phyloP scores from a whole-genome alignment of 2,113 vertebrate species.

The Pleuronectes platessa region DNA sequence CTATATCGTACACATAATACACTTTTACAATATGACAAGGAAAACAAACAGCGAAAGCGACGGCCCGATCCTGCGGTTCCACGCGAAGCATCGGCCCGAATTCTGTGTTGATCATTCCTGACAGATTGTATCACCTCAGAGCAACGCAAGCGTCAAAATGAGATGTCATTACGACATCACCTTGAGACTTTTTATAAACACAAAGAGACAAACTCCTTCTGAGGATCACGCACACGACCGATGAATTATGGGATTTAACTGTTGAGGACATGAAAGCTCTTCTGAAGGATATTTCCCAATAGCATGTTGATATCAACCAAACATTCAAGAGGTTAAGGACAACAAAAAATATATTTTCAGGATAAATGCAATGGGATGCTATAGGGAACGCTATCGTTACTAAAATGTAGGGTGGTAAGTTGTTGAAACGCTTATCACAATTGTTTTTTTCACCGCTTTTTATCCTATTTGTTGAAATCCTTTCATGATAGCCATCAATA shows the following conservation, averaged over 20 bases:
- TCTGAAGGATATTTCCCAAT: neutral
- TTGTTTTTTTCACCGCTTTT: too few species aligned
- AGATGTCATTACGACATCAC: slow-evolving; percentile 83
- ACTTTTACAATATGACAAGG: slow-evolving; percentile 96
- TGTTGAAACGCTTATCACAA: too few species aligned
- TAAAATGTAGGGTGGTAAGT: too few species aligned
- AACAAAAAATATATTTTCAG: too few species aligned
- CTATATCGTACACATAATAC: slow-evolving; percentile 91
- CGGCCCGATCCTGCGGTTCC: slow-evolving; percentile 85
- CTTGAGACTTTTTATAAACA: slow-evolving; percentile 63
- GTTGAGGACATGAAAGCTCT: neutral
- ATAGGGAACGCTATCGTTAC: too few species aligned
- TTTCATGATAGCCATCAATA: too few species aligned
- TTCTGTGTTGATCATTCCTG: slow-evolving; percentile 90
- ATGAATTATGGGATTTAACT: slow-evolving; percentile 25
- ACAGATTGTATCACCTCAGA: slow-evolving; percentile 88
- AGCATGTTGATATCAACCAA: neutral
- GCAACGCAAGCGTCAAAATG: slow-evolving; percentile 83
- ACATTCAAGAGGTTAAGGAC: neutral
- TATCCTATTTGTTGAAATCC: too few species aligned
- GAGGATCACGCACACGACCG: slow-evolving; percentile 31
- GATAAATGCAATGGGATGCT: too few species aligned
- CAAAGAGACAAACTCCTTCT: slow-evolving; percentile 29
- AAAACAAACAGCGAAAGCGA: slow-evolving; percentile 91
- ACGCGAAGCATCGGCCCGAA: slow-evolving; percentile 77